Evolutionary conservation across 2,888 invertebrate species (phyloP).

Genomic region (Lasioglossum pauxillum): DNA sequence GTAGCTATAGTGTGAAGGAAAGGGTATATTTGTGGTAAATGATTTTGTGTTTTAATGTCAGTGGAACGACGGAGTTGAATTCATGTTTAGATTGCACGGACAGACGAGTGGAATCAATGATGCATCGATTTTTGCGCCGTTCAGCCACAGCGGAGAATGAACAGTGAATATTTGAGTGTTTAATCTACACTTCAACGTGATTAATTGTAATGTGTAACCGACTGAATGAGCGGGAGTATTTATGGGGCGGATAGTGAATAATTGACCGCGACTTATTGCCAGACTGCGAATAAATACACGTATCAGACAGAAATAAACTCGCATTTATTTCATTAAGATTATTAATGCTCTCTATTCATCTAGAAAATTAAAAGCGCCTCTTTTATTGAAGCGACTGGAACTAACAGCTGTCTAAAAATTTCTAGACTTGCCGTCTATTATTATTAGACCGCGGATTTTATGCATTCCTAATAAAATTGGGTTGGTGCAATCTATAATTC

Average conservation of each 20-base stretch:
- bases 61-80: not conserved
- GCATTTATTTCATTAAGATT: not conserved
- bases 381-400: not conserved
- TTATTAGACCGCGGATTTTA: not conserved
- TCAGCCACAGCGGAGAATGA: not conserved
- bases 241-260: not conserved
- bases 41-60: not conserved
- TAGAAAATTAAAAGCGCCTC: not conserved
- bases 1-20: not conserved
- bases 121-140: not conserved
- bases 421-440: not conserved
- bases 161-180: conserved; percentile 9
- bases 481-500: not conserved
- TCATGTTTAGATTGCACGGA: not conserved
- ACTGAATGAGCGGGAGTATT: not conserved
- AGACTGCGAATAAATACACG: not conserved
- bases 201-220: conserved; percentile 3
- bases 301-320: not conserved
- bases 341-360: not conserved
- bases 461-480: not conserved
- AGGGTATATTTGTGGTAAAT: too few species aligned
- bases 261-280: not conserved
- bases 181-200: not conserved
- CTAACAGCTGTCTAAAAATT: not conserved
- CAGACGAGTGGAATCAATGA: not conserved